Base-by-base conservation (phyloP, 2,797 vertebrate genomes). In the Craterocephalus amniculus region DNA sequence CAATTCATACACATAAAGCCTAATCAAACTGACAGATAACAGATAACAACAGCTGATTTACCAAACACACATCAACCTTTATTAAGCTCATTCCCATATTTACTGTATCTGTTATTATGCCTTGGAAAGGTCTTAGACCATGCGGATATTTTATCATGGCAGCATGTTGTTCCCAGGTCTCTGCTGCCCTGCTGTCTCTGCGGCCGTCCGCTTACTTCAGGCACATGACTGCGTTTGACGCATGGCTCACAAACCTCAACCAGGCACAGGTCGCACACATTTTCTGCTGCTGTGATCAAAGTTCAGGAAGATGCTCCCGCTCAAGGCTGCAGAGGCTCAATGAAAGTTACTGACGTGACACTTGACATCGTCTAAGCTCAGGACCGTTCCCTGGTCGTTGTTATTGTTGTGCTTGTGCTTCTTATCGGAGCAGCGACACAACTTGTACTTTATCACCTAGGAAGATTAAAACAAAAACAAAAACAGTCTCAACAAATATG, bases 341-440 rank as follows among this genome's bases (percentile, higher is more conserved):
- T 93, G 94, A 77, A 94, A 95, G 89, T 94, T 95, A 91, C 96
- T 96, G 89, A 99, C 97, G 20, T 99, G 98, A 92, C 97, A 97
- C 76, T 98, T 98, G 86, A 99, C 97, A 22, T 99, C 96, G 0
- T 98, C 97, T 91, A 99, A 92, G 89, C 97, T 97, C 79, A 99
- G 94, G 0, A 97, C 95, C 0, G 96, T 95, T 7, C 96, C 96
- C 80, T 97, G 97, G 93, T 97, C 96, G 0, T 93, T 94, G 88
- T 94, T 96, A 92, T 91, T 96, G 89, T 93, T 95, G 87, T 96
- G 95, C 85, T 96, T 96, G 90, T 96, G 95, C 81, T 95, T 97
- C 91, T 96, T 97, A 79, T 94, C 89, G 51, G 96, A 97, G 76
- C 96, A 92, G 85, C 95, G 94, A 79, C 96, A 99, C 83, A 99